Percentiles rank a stretch among this genome's conserved stretches.
These are phyloP conservation scores for Strix aluco DNA, from an alignment of 2,113 vertebrate genomes.

Conservation along the genomic window DNA sequence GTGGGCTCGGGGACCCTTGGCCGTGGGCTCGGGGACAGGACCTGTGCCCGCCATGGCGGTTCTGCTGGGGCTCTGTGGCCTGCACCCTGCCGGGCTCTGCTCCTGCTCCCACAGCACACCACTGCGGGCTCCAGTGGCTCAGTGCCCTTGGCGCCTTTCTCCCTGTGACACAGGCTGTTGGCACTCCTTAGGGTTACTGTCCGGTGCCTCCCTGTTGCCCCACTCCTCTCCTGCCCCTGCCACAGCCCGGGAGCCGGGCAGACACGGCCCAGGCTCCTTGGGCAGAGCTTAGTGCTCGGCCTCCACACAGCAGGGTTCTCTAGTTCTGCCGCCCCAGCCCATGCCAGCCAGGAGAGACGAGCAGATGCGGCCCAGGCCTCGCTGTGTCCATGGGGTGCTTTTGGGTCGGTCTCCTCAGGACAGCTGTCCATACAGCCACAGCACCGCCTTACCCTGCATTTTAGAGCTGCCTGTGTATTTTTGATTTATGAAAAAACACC, in stretches of 20 bases:
- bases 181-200: no score
- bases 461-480: not conserved
- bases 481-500: not conserved
- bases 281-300: not conserved
- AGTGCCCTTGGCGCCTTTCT: no score
- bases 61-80: no score
- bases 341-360: not conserved
- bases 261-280: not conserved
- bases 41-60: no score
- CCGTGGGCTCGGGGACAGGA: not conserved
- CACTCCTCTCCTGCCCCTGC: no score
- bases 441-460: no score
- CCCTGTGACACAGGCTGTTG: no score
- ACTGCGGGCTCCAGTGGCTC: no score
- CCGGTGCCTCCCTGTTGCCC: not conserved
- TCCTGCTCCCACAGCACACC: no score
- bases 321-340: not conserved
- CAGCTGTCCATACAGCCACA: not conserved
- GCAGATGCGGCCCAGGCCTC: not conserved
- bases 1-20: no score
- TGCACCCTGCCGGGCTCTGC: no score
- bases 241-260: not conserved
- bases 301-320: not conserved
- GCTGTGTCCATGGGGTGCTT: not conserved
- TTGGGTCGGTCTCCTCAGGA: not conserved